Conservation (phyloP, 2,888 invertebrate species). For the Tuberolachnus salignus region DNA sequence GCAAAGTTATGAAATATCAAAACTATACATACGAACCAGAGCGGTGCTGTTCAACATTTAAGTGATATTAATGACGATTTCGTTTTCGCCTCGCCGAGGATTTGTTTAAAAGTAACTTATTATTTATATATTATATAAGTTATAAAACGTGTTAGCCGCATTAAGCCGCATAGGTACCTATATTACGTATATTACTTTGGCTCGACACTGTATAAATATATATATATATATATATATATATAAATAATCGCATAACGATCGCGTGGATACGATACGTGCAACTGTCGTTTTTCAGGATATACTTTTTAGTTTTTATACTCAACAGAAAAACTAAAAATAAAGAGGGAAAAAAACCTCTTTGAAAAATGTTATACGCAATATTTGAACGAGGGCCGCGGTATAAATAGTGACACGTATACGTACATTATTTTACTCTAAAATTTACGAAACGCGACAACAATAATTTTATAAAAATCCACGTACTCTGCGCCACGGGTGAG, state of each 20-base stretch:
- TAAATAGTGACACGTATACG: no score
- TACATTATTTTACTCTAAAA: no score
- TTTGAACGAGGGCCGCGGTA: no score
- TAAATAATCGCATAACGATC: conserved; percentile 38
- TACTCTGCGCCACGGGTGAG: no score
- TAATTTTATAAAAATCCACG: no score
- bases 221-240: no score
- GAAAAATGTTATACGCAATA: no score
- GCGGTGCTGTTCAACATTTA: conserved; percentile 2
- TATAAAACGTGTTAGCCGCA: conserved; percentile 3
- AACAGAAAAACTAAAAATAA: no score
- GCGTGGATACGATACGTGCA: background rate
- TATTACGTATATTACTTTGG: conserved; percentile 5
- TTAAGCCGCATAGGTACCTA: background rate
- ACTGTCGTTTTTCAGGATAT: conserved; percentile 22
- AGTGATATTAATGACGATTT: conserved; percentile 39
- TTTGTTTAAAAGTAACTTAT: conserved; percentile 24
- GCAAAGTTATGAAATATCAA: background rate
- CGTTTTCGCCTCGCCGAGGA: background rate
- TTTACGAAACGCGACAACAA: no score
- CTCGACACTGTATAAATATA: background rate
- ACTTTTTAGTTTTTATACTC: no score
- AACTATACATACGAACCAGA: background rate
- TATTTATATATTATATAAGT: background rate
- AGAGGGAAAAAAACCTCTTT: no score